Conservation (phyloP, 2,888 invertebrate species). For the Acronicta aceris region DNA sequence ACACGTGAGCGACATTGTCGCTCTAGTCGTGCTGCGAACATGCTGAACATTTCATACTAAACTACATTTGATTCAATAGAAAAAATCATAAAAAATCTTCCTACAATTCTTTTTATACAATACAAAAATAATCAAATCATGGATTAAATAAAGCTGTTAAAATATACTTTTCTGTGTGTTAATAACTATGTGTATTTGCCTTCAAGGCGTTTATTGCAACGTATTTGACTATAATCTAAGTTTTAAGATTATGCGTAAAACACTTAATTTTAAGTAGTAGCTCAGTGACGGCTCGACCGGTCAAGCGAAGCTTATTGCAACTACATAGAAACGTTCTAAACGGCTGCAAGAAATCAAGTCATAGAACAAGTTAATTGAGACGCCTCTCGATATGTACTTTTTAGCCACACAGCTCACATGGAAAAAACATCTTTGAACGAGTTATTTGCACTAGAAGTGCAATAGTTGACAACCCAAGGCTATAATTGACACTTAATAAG, state of each 20-base stretch:
- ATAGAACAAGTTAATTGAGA: constrained; percentile 45
- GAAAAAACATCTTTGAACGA: constrained; percentile 20
- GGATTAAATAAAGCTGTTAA: constrained; percentile 74
- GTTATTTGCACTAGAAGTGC: constrained; percentile 18
- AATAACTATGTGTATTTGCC: constrained; percentile 64
- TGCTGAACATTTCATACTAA: constrained; percentile 60
- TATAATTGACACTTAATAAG: constrained; percentile 50
- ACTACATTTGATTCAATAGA: constrained; percentile 72
- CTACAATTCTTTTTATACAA: constrained; percentile 69
- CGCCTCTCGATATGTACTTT: constrained; percentile 55
- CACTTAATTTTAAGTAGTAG: constrained; percentile 63
- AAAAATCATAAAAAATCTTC: constrained; percentile 68
- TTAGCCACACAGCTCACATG: constrained; percentile 35
- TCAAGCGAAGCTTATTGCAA: constrained; percentile 30
- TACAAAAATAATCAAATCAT: constrained; percentile 80
- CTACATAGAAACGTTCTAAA: constrained; percentile 30
- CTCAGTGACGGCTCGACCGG: constrained; percentile 29
- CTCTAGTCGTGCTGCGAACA: constrained; percentile 58
- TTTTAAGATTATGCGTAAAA: constrained; percentile 76
- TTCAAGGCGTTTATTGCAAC: constrained; percentile 86
- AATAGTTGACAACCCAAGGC: constrained; percentile 19
- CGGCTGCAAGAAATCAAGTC: constrained; percentile 46
- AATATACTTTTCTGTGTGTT: constrained; percentile 68
- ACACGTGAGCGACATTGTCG: constrained; percentile 60
- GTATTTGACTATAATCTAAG: constrained; percentile 76